Percentiles rank a stretch among this genome's conserved stretches.
phyloP scores from a whole-genome alignment of 1,140 invertebrate genomes.

The Dufourea novaeangliae region DNA sequence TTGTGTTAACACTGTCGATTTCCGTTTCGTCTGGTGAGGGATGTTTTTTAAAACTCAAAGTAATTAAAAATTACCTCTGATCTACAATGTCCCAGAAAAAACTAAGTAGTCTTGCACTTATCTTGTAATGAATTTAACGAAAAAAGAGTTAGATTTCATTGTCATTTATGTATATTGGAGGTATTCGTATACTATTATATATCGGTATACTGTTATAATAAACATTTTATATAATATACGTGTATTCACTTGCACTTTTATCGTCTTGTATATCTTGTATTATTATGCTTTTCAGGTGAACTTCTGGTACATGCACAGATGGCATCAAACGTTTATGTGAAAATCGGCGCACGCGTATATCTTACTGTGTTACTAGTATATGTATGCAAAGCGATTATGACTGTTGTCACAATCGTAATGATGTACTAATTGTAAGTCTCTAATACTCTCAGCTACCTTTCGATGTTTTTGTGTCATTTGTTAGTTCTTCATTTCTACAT shows the following conservation, averaged over 20 bases:
- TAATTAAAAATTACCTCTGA: no score
- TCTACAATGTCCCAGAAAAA: no score
- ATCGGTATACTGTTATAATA: no score
- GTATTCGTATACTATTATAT: background rate
- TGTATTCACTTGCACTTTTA: background rate
- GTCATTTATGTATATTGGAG: no score
- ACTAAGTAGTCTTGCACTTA: no score
- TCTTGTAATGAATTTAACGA: no score
- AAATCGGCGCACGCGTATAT: conserved; percentile 24
- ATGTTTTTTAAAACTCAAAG: no score
- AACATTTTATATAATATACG: background rate
- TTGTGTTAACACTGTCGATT: no score
- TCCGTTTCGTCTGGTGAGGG: no score
- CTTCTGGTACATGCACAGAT: conserved; percentile 55
- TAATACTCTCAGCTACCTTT: conserved; percentile 15
- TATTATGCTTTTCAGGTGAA: conserved; percentile 12
- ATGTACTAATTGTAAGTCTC: conserved; percentile 7
- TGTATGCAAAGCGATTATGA: background rate
- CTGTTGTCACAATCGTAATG: background rate
- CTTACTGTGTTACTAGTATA: conserved; percentile 14
- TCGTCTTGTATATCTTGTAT: conserved; percentile 6
- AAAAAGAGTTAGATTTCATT: no score
- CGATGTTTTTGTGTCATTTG: conserved; percentile 6
- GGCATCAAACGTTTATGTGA: conserved; percentile 63
- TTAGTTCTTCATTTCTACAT: conserved; percentile 50